Evolutionary conservation across 2,797 vertebrate species (phyloP).

Genomic region (Thunnus albacares): DNA sequence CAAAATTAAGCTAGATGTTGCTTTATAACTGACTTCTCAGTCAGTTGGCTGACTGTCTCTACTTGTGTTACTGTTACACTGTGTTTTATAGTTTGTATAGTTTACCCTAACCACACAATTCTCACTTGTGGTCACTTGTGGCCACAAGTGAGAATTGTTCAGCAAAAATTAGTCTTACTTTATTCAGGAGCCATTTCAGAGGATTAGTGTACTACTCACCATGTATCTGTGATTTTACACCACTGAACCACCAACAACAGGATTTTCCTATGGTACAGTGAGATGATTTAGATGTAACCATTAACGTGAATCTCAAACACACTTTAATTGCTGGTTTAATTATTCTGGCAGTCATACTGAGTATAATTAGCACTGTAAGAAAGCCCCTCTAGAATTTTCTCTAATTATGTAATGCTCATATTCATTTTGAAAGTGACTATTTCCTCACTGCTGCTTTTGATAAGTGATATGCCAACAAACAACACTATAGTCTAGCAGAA

Average conservation of each 20-base stretch:
- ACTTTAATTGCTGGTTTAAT: slow-evolving; percentile 18
- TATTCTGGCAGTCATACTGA: slow-evolving; percentile 1
- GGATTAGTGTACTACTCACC: neutral
- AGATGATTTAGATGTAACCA: neutral
- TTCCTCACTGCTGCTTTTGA: slow-evolving; percentile 15
- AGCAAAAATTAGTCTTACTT: neutral
- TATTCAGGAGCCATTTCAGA: neutral
- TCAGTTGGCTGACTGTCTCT: neutral
- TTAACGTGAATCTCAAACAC: slow-evolving; percentile 1
- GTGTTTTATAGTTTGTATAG: neutral
- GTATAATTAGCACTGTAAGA: slow-evolving; percentile 7
- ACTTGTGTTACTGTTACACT: neutral
- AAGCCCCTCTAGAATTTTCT: neutral
- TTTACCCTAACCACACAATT: neutral
- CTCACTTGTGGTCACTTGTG: neutral
- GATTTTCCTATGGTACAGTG: neutral
- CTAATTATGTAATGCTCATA: slow-evolving; percentile 19
- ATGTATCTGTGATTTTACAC: neutral
- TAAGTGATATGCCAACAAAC: slow-evolving; percentile 1
- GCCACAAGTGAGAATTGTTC: neutral
- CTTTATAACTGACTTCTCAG: no score
- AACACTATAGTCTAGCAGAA: neutral
- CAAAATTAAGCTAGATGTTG: no score
- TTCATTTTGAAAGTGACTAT: slow-evolving; percentile 10
- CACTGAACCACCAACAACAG: neutral